These are phyloP conservation scores for Sternotherus odoratus DNA, from an alignment of 2,797 vertebrate genomes.

Conservation along the genomic window DNA sequence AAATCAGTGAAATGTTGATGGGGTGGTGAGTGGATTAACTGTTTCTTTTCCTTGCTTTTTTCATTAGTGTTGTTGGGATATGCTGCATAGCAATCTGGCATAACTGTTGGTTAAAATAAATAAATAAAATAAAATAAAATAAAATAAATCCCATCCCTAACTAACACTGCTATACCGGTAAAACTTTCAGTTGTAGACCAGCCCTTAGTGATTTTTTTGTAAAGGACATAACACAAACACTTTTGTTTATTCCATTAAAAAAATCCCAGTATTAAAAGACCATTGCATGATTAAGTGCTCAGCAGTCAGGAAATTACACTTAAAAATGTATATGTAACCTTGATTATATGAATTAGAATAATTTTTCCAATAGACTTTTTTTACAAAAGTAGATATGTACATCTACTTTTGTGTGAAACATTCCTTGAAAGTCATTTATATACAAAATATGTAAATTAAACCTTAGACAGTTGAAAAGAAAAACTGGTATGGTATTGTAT, in stretches of 20 bases:
- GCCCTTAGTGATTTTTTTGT: not conserved
- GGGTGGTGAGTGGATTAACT: not conserved
- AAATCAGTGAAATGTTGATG: not conserved
- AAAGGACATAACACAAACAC: not conserved
- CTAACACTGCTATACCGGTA: too few species aligned
- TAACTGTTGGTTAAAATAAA: not conserved
- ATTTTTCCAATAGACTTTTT: not conserved
- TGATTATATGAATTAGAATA: not conserved
- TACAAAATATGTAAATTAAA: not conserved
- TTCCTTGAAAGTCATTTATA: not conserved
- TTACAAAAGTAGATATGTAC: not conserved
- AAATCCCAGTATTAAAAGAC: not conserved
- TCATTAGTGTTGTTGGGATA: not conserved
- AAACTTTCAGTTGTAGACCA: not conserved
- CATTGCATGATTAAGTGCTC: not conserved
- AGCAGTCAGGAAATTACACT: not conserved
- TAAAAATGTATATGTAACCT: not conserved
- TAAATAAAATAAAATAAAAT: not conserved
- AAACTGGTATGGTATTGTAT: not conserved
- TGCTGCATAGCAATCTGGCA: too few species aligned
- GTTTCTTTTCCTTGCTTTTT: not conserved
- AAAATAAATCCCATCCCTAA: too few species aligned
- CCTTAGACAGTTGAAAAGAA: not conserved
- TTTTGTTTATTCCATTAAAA: not conserved
- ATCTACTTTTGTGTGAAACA: not conserved